Conservation (phyloP, 2,888 invertebrate species). For the Muschampia plurimacula region DNA sequence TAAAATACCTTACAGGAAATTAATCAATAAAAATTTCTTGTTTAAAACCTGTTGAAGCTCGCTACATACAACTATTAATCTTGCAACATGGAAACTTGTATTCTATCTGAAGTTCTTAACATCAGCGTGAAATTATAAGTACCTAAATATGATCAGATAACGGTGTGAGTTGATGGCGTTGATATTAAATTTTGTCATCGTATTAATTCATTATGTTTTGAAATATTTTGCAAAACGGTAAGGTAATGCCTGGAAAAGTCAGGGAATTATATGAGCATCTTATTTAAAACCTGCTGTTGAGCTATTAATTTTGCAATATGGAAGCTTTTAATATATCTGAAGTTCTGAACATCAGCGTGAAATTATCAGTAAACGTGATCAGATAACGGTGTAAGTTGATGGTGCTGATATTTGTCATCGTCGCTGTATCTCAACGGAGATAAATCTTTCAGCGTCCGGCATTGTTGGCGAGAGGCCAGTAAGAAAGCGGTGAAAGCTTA, state of each 20-base stretch:
- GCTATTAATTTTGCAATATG: no score
- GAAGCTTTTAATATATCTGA: no score
- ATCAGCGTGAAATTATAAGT: background rate
- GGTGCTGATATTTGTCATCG: constrained; percentile 15
- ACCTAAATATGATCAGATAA: constrained; percentile 10
- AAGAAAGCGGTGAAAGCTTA: background rate
- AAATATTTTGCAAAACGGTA: no score
- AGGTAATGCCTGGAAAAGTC: no score
- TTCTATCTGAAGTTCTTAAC: background rate
- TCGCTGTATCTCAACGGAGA: constrained; percentile 15
- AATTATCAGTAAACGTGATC: constrained; percentile 5
- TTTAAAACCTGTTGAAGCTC: no score
- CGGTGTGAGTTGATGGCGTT: constrained; percentile 22
- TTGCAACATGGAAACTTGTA: background rate
- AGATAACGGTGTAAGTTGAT: constrained; percentile 29
- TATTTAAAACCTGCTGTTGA: no score
- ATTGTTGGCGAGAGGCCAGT: constrained; percentile 22
- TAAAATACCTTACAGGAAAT: no score
- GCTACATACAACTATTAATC: no score
- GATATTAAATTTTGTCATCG: constrained; percentile 10
- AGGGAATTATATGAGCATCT: no score
- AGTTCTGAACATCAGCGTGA: no score
- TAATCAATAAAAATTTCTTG: no score
- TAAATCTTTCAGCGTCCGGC: constrained; percentile 24
- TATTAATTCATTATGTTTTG: no score